phyloP scores from a whole-genome alignment of 2,888 invertebrate genomes.

The Drosophila picticornis region DNA sequence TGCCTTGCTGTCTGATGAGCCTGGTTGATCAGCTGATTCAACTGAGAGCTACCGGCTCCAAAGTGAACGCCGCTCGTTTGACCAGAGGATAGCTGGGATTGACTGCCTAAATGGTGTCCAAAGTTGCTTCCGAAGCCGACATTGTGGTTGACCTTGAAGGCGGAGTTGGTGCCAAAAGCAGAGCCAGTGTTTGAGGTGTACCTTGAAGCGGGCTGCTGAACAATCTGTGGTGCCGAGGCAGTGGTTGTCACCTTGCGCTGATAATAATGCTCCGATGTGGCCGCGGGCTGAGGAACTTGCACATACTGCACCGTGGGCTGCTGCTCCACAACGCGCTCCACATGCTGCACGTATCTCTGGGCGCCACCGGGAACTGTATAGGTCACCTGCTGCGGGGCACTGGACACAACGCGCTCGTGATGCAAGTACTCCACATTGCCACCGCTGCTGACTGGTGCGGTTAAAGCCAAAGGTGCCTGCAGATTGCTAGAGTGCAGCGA shows the following conservation, averaged over 20 bases:
- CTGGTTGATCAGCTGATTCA: constrained; percentile 80
- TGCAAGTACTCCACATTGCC: constrained; percentile 66
- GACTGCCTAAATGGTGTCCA: constrained; percentile 43
- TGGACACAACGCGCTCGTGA: constrained; percentile 58
- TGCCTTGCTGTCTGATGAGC: constrained; percentile 82
- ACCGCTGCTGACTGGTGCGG: constrained; percentile 42
- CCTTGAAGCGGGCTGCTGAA: constrained; percentile 48
- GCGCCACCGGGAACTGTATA: constrained; percentile 69
- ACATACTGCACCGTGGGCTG: constrained; percentile 63
- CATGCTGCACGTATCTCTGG: constrained; percentile 78
- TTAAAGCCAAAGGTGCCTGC: constrained; percentile 45
- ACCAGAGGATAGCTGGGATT: constrained; percentile 12
- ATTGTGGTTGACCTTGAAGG: constrained; percentile 59
- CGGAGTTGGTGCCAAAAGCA: constrained; percentile 58
- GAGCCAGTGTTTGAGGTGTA: constrained; percentile 40
- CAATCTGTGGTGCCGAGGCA: constrained; percentile 64
- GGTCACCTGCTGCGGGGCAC: constrained; percentile 59
- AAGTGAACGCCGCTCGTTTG: constrained; percentile 21
- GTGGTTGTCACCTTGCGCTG: constrained; percentile 72
- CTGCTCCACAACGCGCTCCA: constrained; percentile 71
- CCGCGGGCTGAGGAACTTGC: constrained; percentile 52
- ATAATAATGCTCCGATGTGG: constrained; percentile 78
- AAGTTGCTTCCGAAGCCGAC: constrained; percentile 46
- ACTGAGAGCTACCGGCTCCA: constrained; percentile 53
- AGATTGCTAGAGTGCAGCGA: constrained; percentile 40